A percentile compares a stretch with the other conserved stretches of the same genome.
Conservation (phyloP, 2,113 vertebrate genomes). For the Oncorhynchus kisutch region DNA sequence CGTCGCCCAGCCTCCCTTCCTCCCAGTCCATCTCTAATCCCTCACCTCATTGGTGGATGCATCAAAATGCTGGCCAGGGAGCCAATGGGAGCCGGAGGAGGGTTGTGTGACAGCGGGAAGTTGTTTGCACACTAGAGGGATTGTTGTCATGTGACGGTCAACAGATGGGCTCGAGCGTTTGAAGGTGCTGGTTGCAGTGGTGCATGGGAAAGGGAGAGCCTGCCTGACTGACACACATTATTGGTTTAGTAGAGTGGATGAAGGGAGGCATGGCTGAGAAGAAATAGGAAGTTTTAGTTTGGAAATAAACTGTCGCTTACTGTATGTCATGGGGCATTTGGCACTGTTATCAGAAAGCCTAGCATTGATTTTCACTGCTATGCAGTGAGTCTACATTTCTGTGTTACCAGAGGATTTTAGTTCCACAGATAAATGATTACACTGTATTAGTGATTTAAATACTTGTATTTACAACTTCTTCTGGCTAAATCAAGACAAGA, state of each 20-base stretch:
- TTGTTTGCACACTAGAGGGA: conserved; percentile 25
- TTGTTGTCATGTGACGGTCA: conserved; percentile 44
- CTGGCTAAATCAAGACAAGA: no score
- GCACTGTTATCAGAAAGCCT: no score
- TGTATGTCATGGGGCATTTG: no score
- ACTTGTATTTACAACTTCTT: no score
- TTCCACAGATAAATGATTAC: no score
- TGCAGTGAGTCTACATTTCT: no score
- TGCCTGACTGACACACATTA: background rate
- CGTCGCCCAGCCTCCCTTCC: background rate
- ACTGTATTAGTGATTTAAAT: no score
- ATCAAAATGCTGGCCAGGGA: background rate
- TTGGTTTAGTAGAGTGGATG: background rate
- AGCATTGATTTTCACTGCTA: no score
- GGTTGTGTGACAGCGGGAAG: conserved; percentile 32
- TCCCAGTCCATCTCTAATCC: conserved; percentile 37
- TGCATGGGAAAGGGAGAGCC: background rate
- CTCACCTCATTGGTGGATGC: conserved; percentile 42
- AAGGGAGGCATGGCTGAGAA: background rate
- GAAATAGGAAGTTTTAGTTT: background rate
- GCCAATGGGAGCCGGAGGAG: conserved; percentile 40
- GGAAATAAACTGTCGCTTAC: background rate
- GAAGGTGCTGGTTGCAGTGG: conserved; percentile 6
- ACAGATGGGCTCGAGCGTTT: conserved; percentile 52
- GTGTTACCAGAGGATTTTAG: no score